phyloP scores from a whole-genome alignment of 2,888 invertebrate species.

The Mythimna lalbum region DNA sequence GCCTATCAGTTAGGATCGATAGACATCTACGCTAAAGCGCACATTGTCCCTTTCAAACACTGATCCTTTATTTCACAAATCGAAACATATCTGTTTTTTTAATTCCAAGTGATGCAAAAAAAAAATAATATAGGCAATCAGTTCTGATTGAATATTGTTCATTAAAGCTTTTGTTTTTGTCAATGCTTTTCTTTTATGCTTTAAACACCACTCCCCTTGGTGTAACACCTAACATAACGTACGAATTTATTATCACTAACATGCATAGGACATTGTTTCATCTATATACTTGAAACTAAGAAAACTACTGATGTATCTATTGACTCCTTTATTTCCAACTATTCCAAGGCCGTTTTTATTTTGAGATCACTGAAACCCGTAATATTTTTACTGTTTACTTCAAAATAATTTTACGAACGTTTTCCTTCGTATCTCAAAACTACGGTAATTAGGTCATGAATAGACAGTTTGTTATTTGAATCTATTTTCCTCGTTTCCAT shows the following conservation, averaged over 20 bases:
- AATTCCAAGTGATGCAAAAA: background rate
- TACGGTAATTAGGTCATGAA: constrained; percentile 44
- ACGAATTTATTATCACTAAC: background rate
- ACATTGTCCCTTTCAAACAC: constrained; percentile 15
- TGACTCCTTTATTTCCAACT: constrained; percentile 29
- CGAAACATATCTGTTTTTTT: background rate
- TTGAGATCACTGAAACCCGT: constrained; percentile 39
- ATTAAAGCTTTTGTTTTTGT: background rate
- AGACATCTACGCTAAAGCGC: constrained; percentile 8
- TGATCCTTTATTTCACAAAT: constrained; percentile 4
- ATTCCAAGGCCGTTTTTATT: constrained; percentile 44
- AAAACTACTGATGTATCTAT: constrained; percentile 4
- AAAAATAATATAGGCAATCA: too few relatives aligned
- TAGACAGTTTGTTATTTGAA: constrained; percentile 37
- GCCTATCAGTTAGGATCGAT: constrained; percentile 4
- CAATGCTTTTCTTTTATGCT: too few relatives aligned
- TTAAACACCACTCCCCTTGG: too few relatives aligned
- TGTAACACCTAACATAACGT: too few relatives aligned
- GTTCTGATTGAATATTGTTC: constrained; percentile 1
- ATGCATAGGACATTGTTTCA: constrained; percentile 7
- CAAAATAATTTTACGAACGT: constrained; percentile 44
- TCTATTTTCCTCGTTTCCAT: constrained; percentile 38
- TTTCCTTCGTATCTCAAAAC: constrained; percentile 37
- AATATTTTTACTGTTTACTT: constrained; percentile 50
- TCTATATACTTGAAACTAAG: constrained; percentile 3